Evolutionary conservation across 2,888 invertebrate species (phyloP).

Genomic region (Limnephilus marmoratus): DNA sequence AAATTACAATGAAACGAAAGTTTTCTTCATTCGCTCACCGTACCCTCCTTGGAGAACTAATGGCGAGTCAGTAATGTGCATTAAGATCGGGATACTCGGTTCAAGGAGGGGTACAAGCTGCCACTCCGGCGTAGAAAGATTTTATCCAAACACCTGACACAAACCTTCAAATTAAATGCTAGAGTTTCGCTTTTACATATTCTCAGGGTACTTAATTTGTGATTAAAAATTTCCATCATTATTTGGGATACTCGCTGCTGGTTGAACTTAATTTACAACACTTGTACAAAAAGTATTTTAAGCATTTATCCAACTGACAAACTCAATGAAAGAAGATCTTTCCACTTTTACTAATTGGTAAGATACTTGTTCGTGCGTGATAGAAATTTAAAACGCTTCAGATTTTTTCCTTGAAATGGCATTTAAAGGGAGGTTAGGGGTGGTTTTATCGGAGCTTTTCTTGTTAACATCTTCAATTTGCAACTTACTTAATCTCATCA

Average conservation of each 20-base stretch:
- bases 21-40: constrained; percentile 53
- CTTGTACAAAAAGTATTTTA: background rate
- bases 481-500: background rate
- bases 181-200: background rate
- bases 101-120: background rate
- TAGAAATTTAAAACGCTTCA: background rate
- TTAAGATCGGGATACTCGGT: constrained; percentile 21
- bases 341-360: background rate
- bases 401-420: background rate
- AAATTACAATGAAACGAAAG: constrained; percentile 66
- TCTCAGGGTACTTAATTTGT: background rate
- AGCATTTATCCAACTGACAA: background rate
- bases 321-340: background rate
- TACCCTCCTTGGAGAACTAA: constrained; percentile 37
- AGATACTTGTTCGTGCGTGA: constrained; percentile 4
- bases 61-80: constrained; percentile 44
- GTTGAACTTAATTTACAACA: background rate
- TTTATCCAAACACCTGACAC: background rate
- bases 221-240: background rate
- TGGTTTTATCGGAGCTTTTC: background rate
- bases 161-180: background rate
- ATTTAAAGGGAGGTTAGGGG: background rate
- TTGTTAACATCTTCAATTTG: constrained; percentile 2
- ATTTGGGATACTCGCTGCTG: background rate
- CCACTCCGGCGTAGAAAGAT: background rate